Base-by-base conservation (phyloP, 92 coral and sea anemone genomes). In the Phymanthus crucifer region DNA sequence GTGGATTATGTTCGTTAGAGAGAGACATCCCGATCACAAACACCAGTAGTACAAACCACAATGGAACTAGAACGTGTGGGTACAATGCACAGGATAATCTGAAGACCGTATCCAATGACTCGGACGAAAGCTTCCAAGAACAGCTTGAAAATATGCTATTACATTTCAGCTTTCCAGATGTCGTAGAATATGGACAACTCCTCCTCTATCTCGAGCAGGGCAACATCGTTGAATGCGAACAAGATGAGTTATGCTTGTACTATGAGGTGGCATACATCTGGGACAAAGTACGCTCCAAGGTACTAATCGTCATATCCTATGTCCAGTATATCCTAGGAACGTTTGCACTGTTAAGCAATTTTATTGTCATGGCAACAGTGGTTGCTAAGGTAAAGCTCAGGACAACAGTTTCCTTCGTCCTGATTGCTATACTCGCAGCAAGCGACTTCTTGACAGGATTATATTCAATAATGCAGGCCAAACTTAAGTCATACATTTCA, bases 401-500 rank as follows among this genome's bases (percentile, higher is more conserved):
- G 32, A 47, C 66, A 43, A 67, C 78, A 72, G 52, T 83, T 11
- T 83, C 87, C 3, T 46, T 83, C 71, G 36, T 77, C 24, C 66
- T 83, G n/a, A 76, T 78, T 0, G 83, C 72, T 3, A 66, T 76
- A 2, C 64, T 83, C 58, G 87, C 87, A 54, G 64, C 73, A 17
- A 57, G 87, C 37, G 87, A 83, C 58, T 37, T 83, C 2, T 32
- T 77, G 13, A n/a, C 78, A n/a, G 83, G 76, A 6, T 38, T 69
- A 4, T 83, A 56, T 80, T 83, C 87, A 13, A 32, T 83, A 29
- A 19, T 75, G 34, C 58, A 76, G 47, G 87, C 87, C 16, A 70
- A 14, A 6, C n/a, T 77, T 83, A 54, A 71, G 38, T 65, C 71
- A 32, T 85, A 79, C 37, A 78, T 58, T 18, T 38, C 40, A 2